Evolutionary conservation across 2,888 invertebrate genomes (phyloP).

Genomic region (Plemyria rubiginata): DNA sequence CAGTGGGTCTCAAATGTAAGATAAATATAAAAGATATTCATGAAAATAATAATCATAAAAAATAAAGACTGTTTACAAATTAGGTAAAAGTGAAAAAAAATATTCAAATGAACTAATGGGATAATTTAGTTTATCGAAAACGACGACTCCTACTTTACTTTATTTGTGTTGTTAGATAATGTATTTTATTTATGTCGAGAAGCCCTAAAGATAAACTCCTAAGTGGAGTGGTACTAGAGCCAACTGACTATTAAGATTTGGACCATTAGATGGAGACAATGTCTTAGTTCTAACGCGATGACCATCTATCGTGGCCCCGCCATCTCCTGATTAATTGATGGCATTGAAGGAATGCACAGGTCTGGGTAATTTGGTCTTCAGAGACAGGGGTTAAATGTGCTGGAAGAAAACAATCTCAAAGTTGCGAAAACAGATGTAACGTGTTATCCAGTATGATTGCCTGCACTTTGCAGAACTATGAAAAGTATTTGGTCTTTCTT

Average conservation of each 20-base stretch:
- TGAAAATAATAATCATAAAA: too few relatives aligned
- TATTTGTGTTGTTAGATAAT: not conserved
- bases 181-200: slow-evolving; percentile 1
- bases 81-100: too few relatives aligned
- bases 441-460: slow-evolving; percentile 34
- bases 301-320: slow-evolving; percentile 57
- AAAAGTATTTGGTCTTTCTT: slow-evolving; percentile 1
- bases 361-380: slow-evolving; percentile 47
- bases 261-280: slow-evolving; percentile 50
- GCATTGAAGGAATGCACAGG: slow-evolving; percentile 41
- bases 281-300: slow-evolving; percentile 52
- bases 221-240: slow-evolving; percentile 32
- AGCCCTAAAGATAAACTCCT: slow-evolving; percentile 25
- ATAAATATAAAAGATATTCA: too few relatives aligned
- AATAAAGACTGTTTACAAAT: too few relatives aligned
- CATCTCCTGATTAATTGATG: slow-evolving; percentile 54
- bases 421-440: slow-evolving; percentile 39
- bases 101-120: too few relatives aligned
- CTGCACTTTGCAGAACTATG: slow-evolving; percentile 18
- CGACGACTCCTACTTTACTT: too few relatives aligned
- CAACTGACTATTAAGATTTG: slow-evolving; percentile 32
- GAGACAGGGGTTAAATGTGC: slow-evolving; percentile 51
- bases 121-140: too few relatives aligned
- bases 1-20: too few relatives aligned
- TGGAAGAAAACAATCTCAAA: slow-evolving; percentile 55